Evolutionary conservation across 2,888 invertebrate genomes (phyloP).

Genomic region (Parelbella ahira): DNA sequence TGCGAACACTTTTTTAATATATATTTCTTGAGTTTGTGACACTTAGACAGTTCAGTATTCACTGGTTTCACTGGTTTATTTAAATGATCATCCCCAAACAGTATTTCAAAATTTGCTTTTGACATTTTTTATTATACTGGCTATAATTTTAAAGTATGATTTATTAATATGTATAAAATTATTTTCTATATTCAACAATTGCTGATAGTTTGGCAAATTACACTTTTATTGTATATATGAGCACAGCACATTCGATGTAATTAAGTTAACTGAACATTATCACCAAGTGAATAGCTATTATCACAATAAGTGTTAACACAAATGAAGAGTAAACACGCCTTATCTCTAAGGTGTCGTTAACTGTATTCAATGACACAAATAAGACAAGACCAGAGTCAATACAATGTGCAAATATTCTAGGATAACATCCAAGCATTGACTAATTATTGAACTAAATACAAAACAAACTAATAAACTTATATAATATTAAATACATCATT

Average conservation of each 20-base stretch:
- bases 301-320: slow-evolving; percentile 13
- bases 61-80: too few species aligned
- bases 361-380: slow-evolving; percentile 40
- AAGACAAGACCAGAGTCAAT: slow-evolving; percentile 32
- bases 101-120: slow-evolving; percentile 30
- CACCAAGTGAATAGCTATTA: slow-evolving; percentile 10
- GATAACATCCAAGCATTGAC: slow-evolving; percentile 2
- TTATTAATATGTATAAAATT: too few species aligned
- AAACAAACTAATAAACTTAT: too few species aligned
- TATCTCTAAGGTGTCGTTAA: slow-evolving; percentile 63
- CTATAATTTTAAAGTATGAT: too few species aligned
- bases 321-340: slow-evolving; percentile 51
- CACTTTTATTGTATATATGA: too few species aligned
- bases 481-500: too few species aligned
- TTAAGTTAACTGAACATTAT: slow-evolving; percentile 1
- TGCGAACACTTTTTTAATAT: slow-evolving; percentile 45
- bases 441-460: neutral
- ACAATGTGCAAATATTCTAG: slow-evolving; percentile 16
- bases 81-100: slow-evolving; percentile 38
- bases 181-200: too few species aligned
- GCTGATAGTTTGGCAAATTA: too few species aligned
- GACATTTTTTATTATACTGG: too few species aligned
- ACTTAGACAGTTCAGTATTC: slow-evolving; percentile 37
- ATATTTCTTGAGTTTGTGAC: slow-evolving; percentile 51
- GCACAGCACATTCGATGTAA: slow-evolving; percentile 3